phyloP scores from a whole-genome alignment of 2,797 vertebrate genomes.

The Acrossocheilus fasciatus region DNA sequence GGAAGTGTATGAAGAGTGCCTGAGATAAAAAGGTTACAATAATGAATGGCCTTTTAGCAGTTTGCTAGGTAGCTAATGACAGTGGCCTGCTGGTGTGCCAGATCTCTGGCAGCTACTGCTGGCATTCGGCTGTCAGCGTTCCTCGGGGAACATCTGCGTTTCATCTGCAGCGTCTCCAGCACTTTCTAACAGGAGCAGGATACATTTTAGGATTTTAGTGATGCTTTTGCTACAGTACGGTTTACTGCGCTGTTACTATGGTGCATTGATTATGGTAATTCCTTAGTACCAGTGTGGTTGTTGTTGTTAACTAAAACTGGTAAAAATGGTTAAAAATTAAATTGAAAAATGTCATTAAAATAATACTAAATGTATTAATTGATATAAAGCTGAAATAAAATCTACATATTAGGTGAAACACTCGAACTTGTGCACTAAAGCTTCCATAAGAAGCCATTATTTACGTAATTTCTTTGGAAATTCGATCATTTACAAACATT shows the following conservation, averaged over 20 bases:
- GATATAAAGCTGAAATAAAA: neutral
- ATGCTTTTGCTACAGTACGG: neutral
- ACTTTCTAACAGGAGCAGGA: neutral
- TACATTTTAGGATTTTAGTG: neutral
- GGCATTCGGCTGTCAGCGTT: conserved; percentile 67
- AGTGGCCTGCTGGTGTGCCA: conserved; percentile 61
- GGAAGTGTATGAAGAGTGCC: conserved; percentile 52
- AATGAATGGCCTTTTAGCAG: conserved; percentile 69
- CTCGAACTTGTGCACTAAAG: neutral
- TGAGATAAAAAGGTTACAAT: conserved; percentile 66
- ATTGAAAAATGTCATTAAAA: too few species aligned
- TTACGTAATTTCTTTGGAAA: neutral
- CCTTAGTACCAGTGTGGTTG: neutral
- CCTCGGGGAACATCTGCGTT: conserved; percentile 63
- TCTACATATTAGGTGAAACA: neutral
- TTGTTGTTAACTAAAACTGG: neutral
- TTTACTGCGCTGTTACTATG: neutral
- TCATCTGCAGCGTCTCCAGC: conserved; percentile 48
- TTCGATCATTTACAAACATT: neutral
- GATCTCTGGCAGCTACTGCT: conserved; percentile 66
- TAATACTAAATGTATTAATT: neutral
- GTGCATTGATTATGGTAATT: neutral
- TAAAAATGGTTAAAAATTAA: neutral
- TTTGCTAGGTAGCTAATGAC: conserved; percentile 70
- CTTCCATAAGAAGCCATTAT: neutral